A percentile compares a stretch with the other conserved stretches of the same genome.
Evolutionary conservation across 2,113 vertebrate genomes (phyloP).

Genomic region (Desmodus rotundus): DNA sequence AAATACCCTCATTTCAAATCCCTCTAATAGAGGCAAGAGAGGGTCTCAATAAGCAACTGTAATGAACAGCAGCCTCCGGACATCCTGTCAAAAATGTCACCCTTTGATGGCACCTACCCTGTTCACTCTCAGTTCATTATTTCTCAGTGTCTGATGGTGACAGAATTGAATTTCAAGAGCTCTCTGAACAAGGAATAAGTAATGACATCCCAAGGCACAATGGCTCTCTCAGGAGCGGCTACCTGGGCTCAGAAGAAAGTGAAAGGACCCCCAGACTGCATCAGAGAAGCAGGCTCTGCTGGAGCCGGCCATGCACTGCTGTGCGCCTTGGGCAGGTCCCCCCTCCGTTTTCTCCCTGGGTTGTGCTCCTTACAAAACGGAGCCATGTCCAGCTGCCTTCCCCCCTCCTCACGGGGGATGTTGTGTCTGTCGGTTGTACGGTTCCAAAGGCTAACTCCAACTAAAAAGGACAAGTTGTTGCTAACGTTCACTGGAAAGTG

Average conservation of each 20-base stretch:
- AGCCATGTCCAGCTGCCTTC: not conserved
- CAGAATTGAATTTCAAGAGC: conserved; percentile 35
- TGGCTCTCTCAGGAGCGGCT: not conserved
- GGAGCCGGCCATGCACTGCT: not conserved
- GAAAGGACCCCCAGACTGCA: not conserved
- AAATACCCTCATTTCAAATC: conserved; percentile 38
- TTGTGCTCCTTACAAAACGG: not conserved
- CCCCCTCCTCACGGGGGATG: not conserved
- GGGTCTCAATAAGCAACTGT: conserved; percentile 17
- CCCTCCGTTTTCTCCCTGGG: not conserved
- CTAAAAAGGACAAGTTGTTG: no score
- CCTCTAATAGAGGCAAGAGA: not conserved
- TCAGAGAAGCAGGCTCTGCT: not conserved
- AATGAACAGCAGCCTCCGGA: conserved; percentile 20
- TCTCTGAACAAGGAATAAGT: not conserved
- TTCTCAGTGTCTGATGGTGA: not conserved
- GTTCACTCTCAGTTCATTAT: conserved; percentile 41
- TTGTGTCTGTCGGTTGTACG: not conserved
- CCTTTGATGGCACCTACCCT: not conserved
- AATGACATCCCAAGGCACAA: conserved; percentile 2
- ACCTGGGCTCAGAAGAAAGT: not conserved
- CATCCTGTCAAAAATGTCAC: conserved; percentile 38
- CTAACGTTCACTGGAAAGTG: not conserved
- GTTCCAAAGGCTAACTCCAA: not conserved
- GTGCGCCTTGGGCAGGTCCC: not conserved